Percentiles rank a stretch among this genome's conserved stretches.
Evolutionary conservation across 2,113 vertebrate genomes (phyloP).

Genomic region (Silurus meridionalis): DNA sequence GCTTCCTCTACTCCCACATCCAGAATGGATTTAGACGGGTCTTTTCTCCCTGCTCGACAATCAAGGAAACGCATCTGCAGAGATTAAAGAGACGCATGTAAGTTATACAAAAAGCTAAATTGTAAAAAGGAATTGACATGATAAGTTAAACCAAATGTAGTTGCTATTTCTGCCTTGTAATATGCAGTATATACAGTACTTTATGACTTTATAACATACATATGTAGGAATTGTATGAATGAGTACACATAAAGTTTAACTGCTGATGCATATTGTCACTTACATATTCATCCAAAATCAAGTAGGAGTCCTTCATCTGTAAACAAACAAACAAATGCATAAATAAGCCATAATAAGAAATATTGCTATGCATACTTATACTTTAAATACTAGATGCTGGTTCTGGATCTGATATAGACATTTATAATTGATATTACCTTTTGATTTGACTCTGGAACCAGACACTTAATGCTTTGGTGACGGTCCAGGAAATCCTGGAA

Average conservation of each 20-base stretch:
- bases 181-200: background rate
- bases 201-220: background rate
- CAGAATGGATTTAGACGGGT: conserved; percentile 90
- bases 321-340: conserved; percentile 33
- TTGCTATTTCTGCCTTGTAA: background rate
- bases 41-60: conserved; percentile 85
- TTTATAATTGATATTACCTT: conserved; percentile 74
- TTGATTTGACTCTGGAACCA: conserved; percentile 91
- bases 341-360: background rate
- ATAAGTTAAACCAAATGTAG: background rate
- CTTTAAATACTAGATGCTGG: background rate
- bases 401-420: background rate
- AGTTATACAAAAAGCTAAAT: background rate
- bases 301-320: conserved; percentile 96
- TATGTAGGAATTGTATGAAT: background rate
- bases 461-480: conserved; percentile 79
- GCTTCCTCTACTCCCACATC: conserved; percentile 86
- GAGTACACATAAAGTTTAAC: conserved; percentile 7
- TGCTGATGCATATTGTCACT: conserved; percentile 63
- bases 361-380: background rate
- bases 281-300: conserved; percentile 98
- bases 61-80: conserved; percentile 93
- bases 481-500: conserved; percentile 83
- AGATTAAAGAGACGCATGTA: background rate
- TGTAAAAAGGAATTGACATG: background rate